These are phyloP conservation scores for Nycticorax nycticorax DNA, from an alignment of 2,113 vertebrate species.

Conservation along the genomic window DNA sequence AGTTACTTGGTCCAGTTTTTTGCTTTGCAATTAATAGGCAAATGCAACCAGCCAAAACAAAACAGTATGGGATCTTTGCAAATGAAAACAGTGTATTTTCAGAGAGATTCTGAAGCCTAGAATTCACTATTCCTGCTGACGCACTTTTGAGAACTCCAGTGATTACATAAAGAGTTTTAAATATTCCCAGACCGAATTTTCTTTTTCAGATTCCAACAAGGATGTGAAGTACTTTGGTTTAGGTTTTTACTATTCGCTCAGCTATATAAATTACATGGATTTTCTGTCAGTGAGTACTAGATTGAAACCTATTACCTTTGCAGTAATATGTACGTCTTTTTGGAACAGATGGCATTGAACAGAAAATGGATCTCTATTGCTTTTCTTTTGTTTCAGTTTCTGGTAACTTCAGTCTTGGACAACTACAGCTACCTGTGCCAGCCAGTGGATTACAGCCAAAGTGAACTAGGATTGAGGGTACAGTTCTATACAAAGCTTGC, in stretches of 20 bases:
- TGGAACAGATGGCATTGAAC: background rate
- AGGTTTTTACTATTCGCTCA: background rate
- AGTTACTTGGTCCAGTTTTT: background rate
- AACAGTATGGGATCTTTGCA: background rate
- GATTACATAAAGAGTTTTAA: background rate
- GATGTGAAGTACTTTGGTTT: background rate
- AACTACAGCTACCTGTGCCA: slow-evolving; percentile 79
- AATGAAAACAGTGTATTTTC: background rate
- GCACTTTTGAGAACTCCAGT: background rate
- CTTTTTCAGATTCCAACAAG: background rate
- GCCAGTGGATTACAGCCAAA: slow-evolving; percentile 69
- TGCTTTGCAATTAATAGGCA: background rate
- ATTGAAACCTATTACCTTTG: background rate
- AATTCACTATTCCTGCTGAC: background rate
- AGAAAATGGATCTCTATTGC: background rate
- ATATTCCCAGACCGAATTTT: background rate
- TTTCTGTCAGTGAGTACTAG: background rate
- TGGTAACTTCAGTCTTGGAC: slow-evolving; percentile 69
- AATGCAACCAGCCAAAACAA: background rate
- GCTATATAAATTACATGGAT: background rate
- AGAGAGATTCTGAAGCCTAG: background rate
- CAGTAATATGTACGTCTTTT: background rate
- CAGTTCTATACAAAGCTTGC: background rate
- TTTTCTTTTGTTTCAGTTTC: slow-evolving; percentile 70
- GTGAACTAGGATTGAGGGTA: slow-evolving; percentile 70